Percentiles rank a stretch among this genome's conserved stretches.
phyloP scores from a whole-genome alignment of 2,113 vertebrate species.

The Daboia siamensis region DNA sequence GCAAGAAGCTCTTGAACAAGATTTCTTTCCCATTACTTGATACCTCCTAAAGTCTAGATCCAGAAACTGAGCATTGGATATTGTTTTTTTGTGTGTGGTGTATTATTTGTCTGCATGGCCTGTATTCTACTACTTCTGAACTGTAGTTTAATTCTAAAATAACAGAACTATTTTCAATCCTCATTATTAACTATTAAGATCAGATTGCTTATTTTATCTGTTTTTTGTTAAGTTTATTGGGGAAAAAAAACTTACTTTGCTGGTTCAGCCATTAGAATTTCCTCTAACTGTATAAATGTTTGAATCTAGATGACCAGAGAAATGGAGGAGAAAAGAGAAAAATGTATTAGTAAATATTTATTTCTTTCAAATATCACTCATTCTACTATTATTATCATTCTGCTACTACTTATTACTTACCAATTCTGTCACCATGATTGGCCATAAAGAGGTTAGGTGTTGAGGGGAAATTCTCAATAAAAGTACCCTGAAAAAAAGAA shows the following conservation, averaged over 20 bases:
- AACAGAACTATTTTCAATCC: neutral
- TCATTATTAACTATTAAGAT: neutral
- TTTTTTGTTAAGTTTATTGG: neutral
- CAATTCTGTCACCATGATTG: constrained; percentile 97
- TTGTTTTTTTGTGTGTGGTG: neutral
- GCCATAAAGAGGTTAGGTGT: constrained; percentile 93
- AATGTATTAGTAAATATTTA: neutral
- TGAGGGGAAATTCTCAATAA: constrained; percentile 91
- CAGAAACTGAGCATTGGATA: neutral
- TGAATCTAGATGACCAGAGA: constrained; percentile 76
- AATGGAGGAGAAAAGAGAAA: neutral
- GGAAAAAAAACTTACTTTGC: constrained; percentile 75
- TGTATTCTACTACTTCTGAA: neutral
- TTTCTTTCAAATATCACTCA: neutral
- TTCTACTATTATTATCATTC: neutral
- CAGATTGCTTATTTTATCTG: neutral
- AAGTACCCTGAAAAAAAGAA: constrained; percentile 94
- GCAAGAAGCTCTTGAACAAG: neutral
- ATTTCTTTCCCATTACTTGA: neutral
- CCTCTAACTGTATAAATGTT: constrained; percentile 84
- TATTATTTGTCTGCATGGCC: neutral
- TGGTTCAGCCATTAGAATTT: constrained; percentile 76
- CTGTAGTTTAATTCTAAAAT: neutral
- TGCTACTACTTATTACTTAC: constrained; percentile 65
- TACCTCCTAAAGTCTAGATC: too few relatives aligned